These are phyloP conservation scores for Sinonovacula constricta DNA, from an alignment of 1,140 invertebrate genomes.

Conservation along the genomic window DNA sequence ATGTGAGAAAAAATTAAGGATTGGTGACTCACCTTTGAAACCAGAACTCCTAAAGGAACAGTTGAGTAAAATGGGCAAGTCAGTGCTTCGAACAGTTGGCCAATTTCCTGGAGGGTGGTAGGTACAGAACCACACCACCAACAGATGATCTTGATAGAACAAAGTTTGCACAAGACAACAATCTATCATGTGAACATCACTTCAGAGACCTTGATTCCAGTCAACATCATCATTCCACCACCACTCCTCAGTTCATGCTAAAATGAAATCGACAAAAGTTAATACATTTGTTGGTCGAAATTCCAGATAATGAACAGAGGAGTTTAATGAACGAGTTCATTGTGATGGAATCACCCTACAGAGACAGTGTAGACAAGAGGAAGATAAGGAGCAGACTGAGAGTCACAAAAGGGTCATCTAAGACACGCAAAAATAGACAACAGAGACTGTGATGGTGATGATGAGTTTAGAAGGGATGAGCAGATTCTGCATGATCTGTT, in stretches of 20 bases:
- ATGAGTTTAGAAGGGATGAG: no score
- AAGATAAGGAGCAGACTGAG: no score
- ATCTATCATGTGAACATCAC: conserved; percentile 20
- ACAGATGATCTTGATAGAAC: background rate
- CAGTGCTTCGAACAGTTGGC: background rate
- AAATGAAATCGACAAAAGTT: conserved; percentile 2
- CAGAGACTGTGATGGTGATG: no score
- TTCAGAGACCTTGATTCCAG: conserved; percentile 21
- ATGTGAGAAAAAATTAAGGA: background rate
- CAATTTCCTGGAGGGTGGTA: conserved; percentile 3
- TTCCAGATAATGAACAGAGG: background rate
- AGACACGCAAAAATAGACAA: no score
- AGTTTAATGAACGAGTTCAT: conserved; percentile 9
- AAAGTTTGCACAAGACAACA: background rate
- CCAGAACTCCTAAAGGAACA: background rate
- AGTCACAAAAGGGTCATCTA: no score
- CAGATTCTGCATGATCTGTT: no score
- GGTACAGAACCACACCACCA: background rate
- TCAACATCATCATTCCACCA: conserved; percentile 31
- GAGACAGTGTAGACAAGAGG: no score
- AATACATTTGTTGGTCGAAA: background rate
- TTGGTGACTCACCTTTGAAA: background rate
- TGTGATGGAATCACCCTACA: no score
- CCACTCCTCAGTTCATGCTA: conserved; percentile 5
- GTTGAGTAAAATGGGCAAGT: background rate